Evolutionary conservation across 2,797 vertebrate genomes (phyloP), one percentile per base, ranked within the genome.

Genomic region (Melanotaenia trifasciata): DNA sequence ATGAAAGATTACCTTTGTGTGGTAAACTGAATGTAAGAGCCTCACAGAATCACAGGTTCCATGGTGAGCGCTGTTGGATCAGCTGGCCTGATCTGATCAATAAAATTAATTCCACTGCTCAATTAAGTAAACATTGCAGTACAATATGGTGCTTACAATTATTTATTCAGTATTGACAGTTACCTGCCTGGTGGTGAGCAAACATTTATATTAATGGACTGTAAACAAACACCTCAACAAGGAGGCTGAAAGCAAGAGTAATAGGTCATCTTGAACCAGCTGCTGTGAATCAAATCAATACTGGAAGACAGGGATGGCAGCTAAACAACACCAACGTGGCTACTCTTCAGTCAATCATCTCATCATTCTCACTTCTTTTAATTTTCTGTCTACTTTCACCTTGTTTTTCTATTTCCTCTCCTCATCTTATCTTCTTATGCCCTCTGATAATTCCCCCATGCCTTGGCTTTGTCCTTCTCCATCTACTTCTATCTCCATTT

Each of bases 181-280:
- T 51, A 51, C 26, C 43, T 38, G 22, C 5, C 5, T 47, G 58
- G 10, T 38, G 63, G 30, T 74, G 65, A 72, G 68, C 59, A 64
- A 81, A 75, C 71, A 75, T 54, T 24, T 68, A 30, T 33, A 69
- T 80, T 70, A 78, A 79, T 70, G 63, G 36, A 70, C 24, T 47
- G 58, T 64, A 76, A 85, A 76, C 64, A 84, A 72, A 85, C 54
- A 76, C 5, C 40, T 61, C 58, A 63, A 76, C 62, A 79, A 71
- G 58, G 65, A 68, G 68, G 50, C 24, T 9, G 45, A 66, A 24
- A 65, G 61, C 0, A 1, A 76, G 64, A 85, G 86, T 70, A 74
- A 87, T 66, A 82, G 75, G 69, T 83, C 78, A 82, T 83, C 59
- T 76, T 64, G 58, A 79, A 83, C 64, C 76, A 79, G 70, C 51